Evolutionary conservation across 2,113 vertebrate species (phyloP).

Genomic region (Apaloderma vittatum): DNA sequence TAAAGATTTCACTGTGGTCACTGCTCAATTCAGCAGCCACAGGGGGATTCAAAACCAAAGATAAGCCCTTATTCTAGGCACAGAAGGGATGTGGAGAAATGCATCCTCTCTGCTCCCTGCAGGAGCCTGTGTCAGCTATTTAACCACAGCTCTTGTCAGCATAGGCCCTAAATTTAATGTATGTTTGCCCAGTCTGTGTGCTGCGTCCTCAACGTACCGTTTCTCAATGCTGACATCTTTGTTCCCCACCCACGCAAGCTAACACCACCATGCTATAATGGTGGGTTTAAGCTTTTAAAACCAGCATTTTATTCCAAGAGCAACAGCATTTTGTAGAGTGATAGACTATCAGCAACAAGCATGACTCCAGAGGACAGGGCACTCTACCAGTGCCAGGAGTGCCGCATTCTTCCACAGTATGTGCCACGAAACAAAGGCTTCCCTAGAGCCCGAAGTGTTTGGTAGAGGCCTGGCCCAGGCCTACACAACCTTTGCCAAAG

Average conservation of each 20-base stretch:
- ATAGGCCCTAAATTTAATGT: not conserved
- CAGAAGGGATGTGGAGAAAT: not conserved
- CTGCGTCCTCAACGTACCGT: not conserved
- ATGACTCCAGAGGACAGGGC: not conserved
- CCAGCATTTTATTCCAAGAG: not conserved
- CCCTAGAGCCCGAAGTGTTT: not conserved
- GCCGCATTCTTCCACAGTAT: not conserved
- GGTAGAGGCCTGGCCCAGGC: not conserved
- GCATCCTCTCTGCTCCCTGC: not conserved
- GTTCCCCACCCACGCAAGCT: not conserved
- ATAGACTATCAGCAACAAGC: not conserved
- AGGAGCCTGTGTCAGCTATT: not conserved
- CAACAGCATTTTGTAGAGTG: not conserved
- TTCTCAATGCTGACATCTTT: not conserved
- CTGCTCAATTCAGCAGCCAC: not conserved
- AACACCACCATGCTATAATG: not conserved
- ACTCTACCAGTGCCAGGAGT: not conserved
- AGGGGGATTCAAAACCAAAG: not conserved
- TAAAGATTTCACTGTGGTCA: not conserved
- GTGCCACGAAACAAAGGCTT: not conserved
- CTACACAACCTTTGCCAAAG: not conserved
- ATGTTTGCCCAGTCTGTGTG: not conserved
- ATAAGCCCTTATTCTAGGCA: not conserved
- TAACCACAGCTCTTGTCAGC: not conserved
- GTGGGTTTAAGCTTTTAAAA: not conserved